Evolutionary conservation across 2,888 invertebrate species (phyloP).

Genomic region (Arctia plantaginis): DNA sequence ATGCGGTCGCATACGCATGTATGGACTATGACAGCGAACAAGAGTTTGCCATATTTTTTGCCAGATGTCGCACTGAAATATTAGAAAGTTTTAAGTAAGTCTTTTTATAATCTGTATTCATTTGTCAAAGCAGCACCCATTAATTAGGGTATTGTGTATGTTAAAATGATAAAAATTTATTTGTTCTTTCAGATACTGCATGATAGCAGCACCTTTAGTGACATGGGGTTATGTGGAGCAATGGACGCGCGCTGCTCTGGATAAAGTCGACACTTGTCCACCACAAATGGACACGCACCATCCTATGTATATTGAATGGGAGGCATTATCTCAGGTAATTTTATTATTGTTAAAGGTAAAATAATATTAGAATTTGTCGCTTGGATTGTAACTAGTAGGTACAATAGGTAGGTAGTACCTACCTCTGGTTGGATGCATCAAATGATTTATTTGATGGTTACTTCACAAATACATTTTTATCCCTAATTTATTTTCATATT

Average conservation of each 20-base stretch:
- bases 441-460: not conserved
- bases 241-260: conserved; percentile 92
- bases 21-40: conserved; percentile 97
- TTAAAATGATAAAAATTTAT: no score
- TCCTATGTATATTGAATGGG: conserved; percentile 94
- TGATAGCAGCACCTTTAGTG: conserved; percentile 92
- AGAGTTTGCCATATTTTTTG: conserved; percentile 94
- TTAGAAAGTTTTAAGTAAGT: conserved; percentile 90
- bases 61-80: conserved; percentile 92
- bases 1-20: conserved; percentile 90
- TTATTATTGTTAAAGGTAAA: not conserved
- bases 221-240: conserved; percentile 94
- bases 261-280: conserved; percentile 85
- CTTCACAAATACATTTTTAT: not conserved
- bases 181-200: conserved; percentile 88
- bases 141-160: not conserved
- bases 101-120: not conserved
- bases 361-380: not conserved
- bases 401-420: no score
- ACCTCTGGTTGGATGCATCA: no score
- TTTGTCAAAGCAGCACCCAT: no score
- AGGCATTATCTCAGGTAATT: conserved; percentile 88
- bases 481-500: no score
- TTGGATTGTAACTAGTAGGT: no score
- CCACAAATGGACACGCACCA: conserved; percentile 80